Conservation (phyloP, 2,113 vertebrate genomes). For the Peromyscus californicus region DNA sequence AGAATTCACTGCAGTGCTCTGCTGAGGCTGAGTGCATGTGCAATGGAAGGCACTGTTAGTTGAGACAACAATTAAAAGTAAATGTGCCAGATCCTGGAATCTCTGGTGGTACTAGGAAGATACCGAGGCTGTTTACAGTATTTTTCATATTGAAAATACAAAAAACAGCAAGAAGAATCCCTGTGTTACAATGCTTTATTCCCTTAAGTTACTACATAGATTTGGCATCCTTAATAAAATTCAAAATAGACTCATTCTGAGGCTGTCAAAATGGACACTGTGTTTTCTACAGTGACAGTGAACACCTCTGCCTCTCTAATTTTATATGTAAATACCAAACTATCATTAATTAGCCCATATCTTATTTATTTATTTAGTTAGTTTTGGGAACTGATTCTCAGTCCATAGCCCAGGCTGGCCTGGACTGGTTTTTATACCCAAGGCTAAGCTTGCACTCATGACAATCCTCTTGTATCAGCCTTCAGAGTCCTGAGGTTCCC, state of each 20-base stretch:
- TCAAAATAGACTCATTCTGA: neutral
- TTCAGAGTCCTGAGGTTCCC: neutral
- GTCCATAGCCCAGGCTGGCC: neutral
- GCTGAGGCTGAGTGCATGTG: accelerated
- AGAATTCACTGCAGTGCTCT: neutral
- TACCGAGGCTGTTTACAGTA: neutral
- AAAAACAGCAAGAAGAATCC: neutral
- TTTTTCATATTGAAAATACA: neutral
- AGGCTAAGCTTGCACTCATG: neutral
- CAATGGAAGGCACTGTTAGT: neutral
- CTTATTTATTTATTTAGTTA: neutral
- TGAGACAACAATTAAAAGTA: neutral
- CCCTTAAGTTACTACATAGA: neutral
- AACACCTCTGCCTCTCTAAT: neutral
- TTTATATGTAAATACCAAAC: neutral
- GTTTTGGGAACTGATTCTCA: neutral
- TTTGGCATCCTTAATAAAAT: neutral
- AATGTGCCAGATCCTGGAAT: neutral
- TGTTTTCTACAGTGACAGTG: neutral
- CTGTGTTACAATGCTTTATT: neutral
- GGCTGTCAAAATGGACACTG: neutral
- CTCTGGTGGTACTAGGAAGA: neutral
- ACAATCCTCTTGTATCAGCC: neutral
- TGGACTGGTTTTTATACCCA: neutral
- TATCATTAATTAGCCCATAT: neutral